These are phyloP conservation scores for Lydus trimaculatus DNA, from an alignment of 2,888 invertebrate genomes.

Conservation along the genomic window DNA sequence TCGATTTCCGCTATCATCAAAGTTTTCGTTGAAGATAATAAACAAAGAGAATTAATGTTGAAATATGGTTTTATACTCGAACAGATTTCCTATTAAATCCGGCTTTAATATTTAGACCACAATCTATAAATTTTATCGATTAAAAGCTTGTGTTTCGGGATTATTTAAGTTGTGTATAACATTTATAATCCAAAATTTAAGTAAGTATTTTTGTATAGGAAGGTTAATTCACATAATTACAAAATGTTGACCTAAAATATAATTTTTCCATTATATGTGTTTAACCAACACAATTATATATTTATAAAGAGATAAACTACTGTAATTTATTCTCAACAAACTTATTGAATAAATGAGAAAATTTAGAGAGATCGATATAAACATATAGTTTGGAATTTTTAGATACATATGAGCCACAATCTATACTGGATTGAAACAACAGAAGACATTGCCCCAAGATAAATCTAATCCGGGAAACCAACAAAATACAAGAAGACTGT, in stretches of 20 bases:
- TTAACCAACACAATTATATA: no score
- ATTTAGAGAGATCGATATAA: not conserved
- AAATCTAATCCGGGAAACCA: constrained; percentile 26
- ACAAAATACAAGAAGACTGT: constrained; percentile 19
- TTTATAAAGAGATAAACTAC: no score
- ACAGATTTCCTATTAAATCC: not conserved
- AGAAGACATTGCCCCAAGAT: constrained; percentile 21
- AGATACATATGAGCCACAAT: no score
- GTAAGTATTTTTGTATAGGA: no score
- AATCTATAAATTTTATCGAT: not conserved
- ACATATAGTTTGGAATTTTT: no score
- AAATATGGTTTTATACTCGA: no score
- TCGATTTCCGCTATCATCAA: not conserved
- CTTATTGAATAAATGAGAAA: not conserved
- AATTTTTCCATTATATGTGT: no score
- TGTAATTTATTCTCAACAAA: no score
- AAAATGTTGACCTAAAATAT: no score
- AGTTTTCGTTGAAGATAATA: not conserved
- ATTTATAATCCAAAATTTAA: no score
- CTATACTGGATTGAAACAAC: not conserved
- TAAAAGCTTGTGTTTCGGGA: not conserved
- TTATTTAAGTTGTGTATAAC: no score
- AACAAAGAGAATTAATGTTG: not conserved
- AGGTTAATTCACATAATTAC: no score
- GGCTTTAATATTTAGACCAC: not conserved